Evolutionary conservation across 2,113 vertebrate genomes (phyloP).

Genomic region (Myotis brandtii): DNA sequence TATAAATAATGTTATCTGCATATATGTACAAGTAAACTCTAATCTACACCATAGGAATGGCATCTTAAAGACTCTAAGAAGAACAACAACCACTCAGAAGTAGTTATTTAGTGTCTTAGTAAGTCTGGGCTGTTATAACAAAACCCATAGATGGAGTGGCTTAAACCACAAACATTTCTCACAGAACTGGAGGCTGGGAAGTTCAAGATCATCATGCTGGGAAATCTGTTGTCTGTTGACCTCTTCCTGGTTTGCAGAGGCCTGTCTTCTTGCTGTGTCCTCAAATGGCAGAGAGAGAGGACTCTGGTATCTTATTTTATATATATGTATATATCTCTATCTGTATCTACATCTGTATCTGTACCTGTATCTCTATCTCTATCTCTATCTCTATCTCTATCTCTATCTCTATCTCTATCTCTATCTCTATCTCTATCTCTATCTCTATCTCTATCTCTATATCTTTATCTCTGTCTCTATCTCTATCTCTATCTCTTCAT

Average conservation of each 20-base stretch:
- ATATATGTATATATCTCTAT: no score
- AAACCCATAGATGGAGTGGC: not conserved
- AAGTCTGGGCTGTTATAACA: not conserved
- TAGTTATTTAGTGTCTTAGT: not conserved
- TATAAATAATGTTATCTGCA: not conserved
- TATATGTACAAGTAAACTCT: not conserved
- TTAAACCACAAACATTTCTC: not conserved
- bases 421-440: no score
- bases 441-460: no score
- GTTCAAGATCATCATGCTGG: not conserved
- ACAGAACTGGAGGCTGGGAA: not conserved
- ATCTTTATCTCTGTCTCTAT: no score
- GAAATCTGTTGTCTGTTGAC: not conserved
- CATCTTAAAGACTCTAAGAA: not conserved
- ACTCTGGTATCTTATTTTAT: not conserved
- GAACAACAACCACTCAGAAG: not conserved
- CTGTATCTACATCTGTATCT: no score
- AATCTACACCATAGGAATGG: not conserved
- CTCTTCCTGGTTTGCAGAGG: not conserved
- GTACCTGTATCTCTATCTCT: no score
- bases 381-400: no score
- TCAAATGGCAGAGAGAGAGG: not conserved
- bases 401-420: no score
- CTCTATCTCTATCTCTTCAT: no score
- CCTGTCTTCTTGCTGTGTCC: not conserved